Evolutionary conservation across 1,140 invertebrate species (phyloP), one percentile per base, ranked within the genome.

Genomic region (Vanessa tameamea): DNA sequence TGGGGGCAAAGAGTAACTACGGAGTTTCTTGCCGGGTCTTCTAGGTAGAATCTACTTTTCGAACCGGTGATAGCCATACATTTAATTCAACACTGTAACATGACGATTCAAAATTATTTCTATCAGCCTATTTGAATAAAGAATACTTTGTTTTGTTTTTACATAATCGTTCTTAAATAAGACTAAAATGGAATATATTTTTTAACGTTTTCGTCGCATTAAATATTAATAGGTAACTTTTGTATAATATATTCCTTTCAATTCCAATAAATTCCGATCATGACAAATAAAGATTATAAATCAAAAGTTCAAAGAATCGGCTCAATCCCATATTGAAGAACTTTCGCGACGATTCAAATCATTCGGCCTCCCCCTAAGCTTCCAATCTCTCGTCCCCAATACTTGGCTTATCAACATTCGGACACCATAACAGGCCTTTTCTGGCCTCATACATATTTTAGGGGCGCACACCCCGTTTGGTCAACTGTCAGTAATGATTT

Each of bases 401-500:
- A 83, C 87, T 91, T 88, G 89, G 87, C 90, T 92, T 92, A 92
- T 92, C 90, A 91, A 86, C 89, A 91, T 92, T 92, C 90, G 90
- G 90, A 92, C 90, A 92, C 90, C 88, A 92, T 91, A 92, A 92
- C 90, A 89, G 88, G 86, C 86, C 84, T 88, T 89, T 85, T 82
- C 83, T 87, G 86, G 87, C 84, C 90, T 92, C 89, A 92, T 92
- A 92, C 90, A 92, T 92, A 92, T 90, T 91, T 92, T 87, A 92
- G 84, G 87, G 88, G 87, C 77, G 73, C 81, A 80, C 85, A 86
- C 87, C 88, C 89, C 86, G 81, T 86, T 84, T 90, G 89, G 90
- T 92, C 90, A 92, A 89, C 89, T 92, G 89, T 91, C 90, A 91
- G 89, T 91, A 90, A 92, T 92, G 90, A 91, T 92, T 92, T 92